A percentile compares a stretch with the other conserved stretches of the same genome.
Evolutionary conservation across 92 coral and sea anemone species (phyloP).

Genomic region (Phenganax marumi): DNA sequence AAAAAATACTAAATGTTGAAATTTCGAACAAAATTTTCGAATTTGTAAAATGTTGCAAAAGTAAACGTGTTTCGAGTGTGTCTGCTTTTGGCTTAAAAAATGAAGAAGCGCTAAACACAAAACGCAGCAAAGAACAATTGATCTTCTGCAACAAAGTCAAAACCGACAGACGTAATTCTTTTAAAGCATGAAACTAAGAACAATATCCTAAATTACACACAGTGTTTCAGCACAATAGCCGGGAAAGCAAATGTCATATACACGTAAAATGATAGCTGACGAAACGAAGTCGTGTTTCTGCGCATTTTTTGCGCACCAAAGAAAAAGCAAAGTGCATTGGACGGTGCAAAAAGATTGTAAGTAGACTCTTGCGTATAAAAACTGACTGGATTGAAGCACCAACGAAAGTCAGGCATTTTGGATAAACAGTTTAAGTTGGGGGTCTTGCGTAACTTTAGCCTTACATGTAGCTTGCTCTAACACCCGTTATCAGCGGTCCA

Average conservation of each 20-base stretch:
- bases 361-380: not conserved
- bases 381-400: not conserved
- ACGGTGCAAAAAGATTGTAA: not conserved
- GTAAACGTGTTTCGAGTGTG: too few relatives aligned
- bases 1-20: not conserved
- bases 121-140: not conserved
- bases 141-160: conserved; percentile 3
- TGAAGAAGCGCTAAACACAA: not conserved
- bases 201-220: conserved; percentile 20
- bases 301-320: not conserved
- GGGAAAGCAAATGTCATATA: not conserved
- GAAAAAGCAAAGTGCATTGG: not conserved
- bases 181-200: conserved; percentile 15
- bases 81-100: not conserved
- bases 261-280: not conserved
- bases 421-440: conserved; percentile 5
- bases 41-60: not conserved
- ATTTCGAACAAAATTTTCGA: not conserved
- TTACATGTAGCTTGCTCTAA: not conserved
- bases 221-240: conserved; percentile 8
- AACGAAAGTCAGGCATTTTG: conserved; percentile 11
- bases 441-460: not conserved
- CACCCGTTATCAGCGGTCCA: conserved; percentile 35
- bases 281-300: not conserved
- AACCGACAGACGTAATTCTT: conserved; percentile 15